Conservation (phyloP, 2,888 invertebrate genomes). For the Euzetes globulus region DNA sequence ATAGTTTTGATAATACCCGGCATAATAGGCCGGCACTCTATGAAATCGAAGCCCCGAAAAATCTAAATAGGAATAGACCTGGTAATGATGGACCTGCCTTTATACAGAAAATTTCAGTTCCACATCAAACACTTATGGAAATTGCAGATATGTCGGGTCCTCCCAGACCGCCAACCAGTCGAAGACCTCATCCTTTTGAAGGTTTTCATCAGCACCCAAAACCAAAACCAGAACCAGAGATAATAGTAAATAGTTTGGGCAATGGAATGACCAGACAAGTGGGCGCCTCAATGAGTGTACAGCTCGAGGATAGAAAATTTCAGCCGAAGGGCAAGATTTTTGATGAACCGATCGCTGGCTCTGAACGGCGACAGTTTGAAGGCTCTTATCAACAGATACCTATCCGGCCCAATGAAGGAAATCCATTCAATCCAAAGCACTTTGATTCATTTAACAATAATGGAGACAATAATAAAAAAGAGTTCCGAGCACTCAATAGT, state of each 20-base stretch:
- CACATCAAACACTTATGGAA: background rate
- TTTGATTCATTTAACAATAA: background rate
- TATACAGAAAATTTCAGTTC: conserved; percentile 3
- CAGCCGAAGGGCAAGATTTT: background rate
- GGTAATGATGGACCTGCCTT: background rate
- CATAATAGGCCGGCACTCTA: conserved; percentile 18
- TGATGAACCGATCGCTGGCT: background rate
- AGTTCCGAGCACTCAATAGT: background rate
- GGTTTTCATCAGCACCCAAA: background rate
- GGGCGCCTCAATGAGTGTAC: conserved; percentile 14
- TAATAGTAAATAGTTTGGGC: background rate
- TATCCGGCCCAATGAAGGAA: background rate
- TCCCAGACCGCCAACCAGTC: background rate
- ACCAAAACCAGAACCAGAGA: background rate
- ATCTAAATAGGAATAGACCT: background rate
- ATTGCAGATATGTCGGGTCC: conserved; percentile 7
- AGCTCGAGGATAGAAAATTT: background rate
- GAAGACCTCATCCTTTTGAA: background rate
- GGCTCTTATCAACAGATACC: background rate
- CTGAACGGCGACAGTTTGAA: background rate
- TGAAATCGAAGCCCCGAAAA: conserved; percentile 9
- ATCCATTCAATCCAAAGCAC: background rate
- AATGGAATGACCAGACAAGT: conserved; percentile 9
- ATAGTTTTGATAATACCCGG: background rate
- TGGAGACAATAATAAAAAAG: background rate